A percentile compares a stretch with the other conserved stretches of the same genome.
phyloP scores from a whole-genome alignment of 2,113 vertebrate species.

The Poeciliopsis prolifica region DNA sequence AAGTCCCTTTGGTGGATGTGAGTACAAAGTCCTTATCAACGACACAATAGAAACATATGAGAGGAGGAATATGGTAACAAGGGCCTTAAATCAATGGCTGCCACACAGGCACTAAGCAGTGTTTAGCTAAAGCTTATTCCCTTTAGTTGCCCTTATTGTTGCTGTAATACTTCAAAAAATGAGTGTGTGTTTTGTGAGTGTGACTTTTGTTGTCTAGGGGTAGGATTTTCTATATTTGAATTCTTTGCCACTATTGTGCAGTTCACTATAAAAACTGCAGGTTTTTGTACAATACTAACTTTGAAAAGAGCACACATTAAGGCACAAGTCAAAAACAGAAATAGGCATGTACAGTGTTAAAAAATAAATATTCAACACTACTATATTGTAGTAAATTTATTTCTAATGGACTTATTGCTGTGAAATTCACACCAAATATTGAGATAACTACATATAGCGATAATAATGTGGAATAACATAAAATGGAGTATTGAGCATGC shows the following conservation, averaged over 20 bases:
- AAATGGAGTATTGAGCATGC: no score
- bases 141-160: conserved; percentile 31
- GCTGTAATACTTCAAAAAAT: conserved; percentile 20
- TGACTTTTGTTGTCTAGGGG: conserved; percentile 13
- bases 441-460: no score
- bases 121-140: conserved; percentile 45
- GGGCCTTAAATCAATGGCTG: conserved; percentile 71
- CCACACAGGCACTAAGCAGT: conserved; percentile 53
- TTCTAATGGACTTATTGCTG: no score
- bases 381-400: no score
- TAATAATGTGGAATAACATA: no score
- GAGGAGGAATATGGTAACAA: conserved; percentile 62
- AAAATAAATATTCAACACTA: neutral
- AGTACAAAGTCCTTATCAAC: conserved; percentile 75
- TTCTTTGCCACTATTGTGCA: neutral
- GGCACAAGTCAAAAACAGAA: conserved; percentile 2
- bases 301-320: neutral
- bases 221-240: conserved; percentile 18
- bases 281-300: conserved; percentile 9
- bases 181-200: conserved; percentile 9
- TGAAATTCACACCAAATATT: no score
- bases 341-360: no score
- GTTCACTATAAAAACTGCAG: conserved; percentile 31
- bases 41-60: conserved; percentile 66
- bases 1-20: conserved; percentile 49